phyloP scores from a whole-genome alignment of 2,797 vertebrate species.

The Stomatorhinus walkeri region DNA sequence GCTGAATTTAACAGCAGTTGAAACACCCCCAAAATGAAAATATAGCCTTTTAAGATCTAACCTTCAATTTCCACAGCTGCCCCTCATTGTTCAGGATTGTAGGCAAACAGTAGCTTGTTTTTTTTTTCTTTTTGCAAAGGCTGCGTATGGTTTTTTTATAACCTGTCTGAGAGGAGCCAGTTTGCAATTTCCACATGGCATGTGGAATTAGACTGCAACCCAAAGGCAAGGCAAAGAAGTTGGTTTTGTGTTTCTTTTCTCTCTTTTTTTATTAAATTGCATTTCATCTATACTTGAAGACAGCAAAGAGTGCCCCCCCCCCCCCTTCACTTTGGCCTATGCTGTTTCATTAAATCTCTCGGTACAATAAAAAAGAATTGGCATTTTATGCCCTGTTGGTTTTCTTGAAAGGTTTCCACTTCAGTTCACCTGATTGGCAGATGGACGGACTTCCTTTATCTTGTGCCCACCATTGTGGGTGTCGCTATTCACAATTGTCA shows the following conservation, averaged over 20 bases:
- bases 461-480: conserved; percentile 1
- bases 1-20: not conserved
- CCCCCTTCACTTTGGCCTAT: conserved; percentile 1
- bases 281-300: conserved; percentile 1
- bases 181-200: not conserved
- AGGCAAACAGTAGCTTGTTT: not conserved
- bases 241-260: not conserved
- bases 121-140: not conserved
- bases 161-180: not conserved
- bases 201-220: not conserved
- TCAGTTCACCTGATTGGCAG: conserved; percentile 17
- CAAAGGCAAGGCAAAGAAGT: not conserved
- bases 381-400: conserved; percentile 15
- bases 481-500: conserved; percentile 1
- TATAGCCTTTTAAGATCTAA: not conserved
- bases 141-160: not conserved
- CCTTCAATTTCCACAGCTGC: not conserved
- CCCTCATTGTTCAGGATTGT: not conserved
- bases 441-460: not conserved
- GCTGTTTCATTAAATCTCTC: conserved; percentile 3
- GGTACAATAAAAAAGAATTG: conserved; percentile 7
- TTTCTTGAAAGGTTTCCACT: conserved; percentile 18
- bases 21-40: not conserved
- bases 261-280: conserved; percentile 4
- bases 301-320: not conserved